Evolutionary conservation across 1,140 invertebrate genomes (phyloP), one percentile per base, ranked within the genome.

Genomic region (Drosophila nebulosa): DNA sequence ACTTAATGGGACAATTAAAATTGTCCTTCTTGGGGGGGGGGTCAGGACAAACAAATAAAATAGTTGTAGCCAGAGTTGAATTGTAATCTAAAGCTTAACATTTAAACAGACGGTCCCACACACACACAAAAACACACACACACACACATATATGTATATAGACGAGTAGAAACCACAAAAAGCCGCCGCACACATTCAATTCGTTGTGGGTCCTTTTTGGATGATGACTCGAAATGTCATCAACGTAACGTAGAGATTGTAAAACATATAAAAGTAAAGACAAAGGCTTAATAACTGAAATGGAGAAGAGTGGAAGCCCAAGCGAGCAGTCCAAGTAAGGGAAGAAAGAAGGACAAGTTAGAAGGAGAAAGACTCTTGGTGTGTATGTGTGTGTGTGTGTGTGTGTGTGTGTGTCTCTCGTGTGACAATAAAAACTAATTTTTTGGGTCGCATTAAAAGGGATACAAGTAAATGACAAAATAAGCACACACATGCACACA

Each of bases 391-490:
- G 77, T 75, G 71, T 65, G 80, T 24, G 16, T 55, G 14, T 14
- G 39, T 24, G 16, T 55, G 14, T 14, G 39, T 26, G 22, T 24
- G 14, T 46, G 22, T 22, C 22, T 50, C 52, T 69, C 55, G 77
- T 75, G 71, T 65, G 80, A 70, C 76, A 85, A 86, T 80, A 78
- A 80, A 86, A 86, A 81, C 74, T 86, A 78, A 81, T 86, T 80
- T 79, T 86, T 76, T 71, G 71, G 78, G 63, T 86, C 78, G 65
- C 74, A 86, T 80, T 86, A 70, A 69, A 73, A 79, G 64, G 65
- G 74, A 72, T 81, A 76, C 74, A 78, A 21, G 36, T 64, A 85
- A 80, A 85, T 74, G 70, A 71, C 66, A 81, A 81, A 81, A 66
- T 81, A 74, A 80, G 78, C 73, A 81, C 64, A 80, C 64, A 79